These are phyloP conservation scores for Hydrotaea diabolus DNA, from an alignment of 2,888 invertebrate genomes.

Conservation along the genomic window DNA sequence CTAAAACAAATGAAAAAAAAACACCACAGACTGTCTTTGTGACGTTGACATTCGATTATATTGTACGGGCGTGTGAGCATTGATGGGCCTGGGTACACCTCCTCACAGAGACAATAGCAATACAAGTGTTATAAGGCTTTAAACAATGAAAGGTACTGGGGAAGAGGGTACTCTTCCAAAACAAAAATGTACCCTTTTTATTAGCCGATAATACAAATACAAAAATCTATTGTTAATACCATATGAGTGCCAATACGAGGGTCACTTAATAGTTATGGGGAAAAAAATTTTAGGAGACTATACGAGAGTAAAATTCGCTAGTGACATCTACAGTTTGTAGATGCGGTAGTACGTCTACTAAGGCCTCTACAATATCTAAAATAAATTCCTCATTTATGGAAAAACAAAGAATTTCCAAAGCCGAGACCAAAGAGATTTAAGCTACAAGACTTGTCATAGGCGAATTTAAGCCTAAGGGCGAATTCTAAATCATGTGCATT, in stretches of 20 bases:
- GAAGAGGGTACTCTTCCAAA: background rate
- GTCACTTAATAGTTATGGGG: background rate
- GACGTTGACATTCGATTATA: conserved; percentile 51
- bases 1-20: background rate
- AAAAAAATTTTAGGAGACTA: too few species aligned
- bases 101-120: conserved; percentile 49
- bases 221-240: conserved; percentile 36
- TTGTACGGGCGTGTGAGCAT: conserved; percentile 34
- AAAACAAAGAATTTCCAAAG: too few species aligned
- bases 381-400: too few species aligned
- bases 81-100: background rate
- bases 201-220: conserved; percentile 21
- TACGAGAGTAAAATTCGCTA: too few species aligned
- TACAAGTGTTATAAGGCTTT: conserved; percentile 49
- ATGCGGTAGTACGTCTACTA: too few species aligned
- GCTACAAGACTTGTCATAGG: too few species aligned
- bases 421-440: too few species aligned
- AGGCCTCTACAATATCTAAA: too few species aligned
- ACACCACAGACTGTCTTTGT: conserved; percentile 25
- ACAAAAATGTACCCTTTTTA: conserved; percentile 21
- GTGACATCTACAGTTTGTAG: too few species aligned
- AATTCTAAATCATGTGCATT: too few species aligned
- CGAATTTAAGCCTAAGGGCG: too few species aligned
- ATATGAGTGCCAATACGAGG: background rate
- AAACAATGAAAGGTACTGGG: conserved; percentile 32